A percentile compares a stretch with the other conserved stretches of the same genome.
These are phyloP conservation scores for Pogoniulus pusillus DNA, from an alignment of 2,797 vertebrate genomes.

Conservation along the genomic window DNA sequence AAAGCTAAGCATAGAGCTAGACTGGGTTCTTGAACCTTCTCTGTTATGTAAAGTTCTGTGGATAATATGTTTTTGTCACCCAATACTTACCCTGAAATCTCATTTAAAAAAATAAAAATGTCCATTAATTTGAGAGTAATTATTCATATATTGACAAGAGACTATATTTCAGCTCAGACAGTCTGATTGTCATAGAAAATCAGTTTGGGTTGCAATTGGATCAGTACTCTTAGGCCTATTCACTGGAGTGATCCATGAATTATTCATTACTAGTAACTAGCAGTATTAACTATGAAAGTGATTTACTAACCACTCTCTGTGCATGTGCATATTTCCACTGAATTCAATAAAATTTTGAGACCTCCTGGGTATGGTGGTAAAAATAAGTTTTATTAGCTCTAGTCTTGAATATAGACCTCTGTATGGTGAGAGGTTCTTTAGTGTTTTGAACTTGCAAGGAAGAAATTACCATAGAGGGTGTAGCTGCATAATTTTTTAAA, in stretches of 20 bases:
- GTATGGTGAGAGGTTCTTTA: neutral
- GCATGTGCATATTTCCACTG: neutral
- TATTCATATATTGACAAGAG: neutral
- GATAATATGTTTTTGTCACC: neutral
- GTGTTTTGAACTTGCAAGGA: neutral
- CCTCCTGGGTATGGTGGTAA: neutral
- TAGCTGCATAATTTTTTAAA: neutral
- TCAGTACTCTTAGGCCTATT: neutral
- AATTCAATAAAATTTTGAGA: neutral
- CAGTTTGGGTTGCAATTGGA: neutral
- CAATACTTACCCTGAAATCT: neutral
- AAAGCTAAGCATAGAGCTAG: neutral
- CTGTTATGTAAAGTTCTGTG: neutral
- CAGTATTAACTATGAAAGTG: neutral
- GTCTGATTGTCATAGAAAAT: neutral
- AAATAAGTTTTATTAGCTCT: neutral
- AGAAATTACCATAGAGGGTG: neutral
- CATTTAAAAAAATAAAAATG: rapidly evolving
- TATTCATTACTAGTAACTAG: neutral
- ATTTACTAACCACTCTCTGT: neutral
- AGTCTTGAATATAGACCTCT: neutral
- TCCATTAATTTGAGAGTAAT: neutral
- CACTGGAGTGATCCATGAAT: neutral
- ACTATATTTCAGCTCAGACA: neutral
- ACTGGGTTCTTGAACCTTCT: neutral